Conservation (phyloP, 1,140 invertebrate genomes). For the Pseudomyrmex pallidus region DNA sequence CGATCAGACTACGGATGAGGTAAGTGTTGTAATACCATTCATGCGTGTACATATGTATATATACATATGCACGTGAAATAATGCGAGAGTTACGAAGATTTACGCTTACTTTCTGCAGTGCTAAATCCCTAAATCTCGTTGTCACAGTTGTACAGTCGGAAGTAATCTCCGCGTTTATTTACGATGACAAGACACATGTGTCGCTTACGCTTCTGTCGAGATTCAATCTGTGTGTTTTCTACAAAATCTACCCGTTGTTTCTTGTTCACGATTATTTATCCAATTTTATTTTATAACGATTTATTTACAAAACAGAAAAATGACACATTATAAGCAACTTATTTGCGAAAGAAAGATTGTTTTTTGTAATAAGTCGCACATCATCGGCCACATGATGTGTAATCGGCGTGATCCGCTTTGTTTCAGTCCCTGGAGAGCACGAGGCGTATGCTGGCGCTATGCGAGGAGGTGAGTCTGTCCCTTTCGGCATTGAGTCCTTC, state of each 20-base stretch:
- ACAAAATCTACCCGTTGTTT: too few relatives aligned
- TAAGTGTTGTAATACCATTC: constrained; percentile 80
- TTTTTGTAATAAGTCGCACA: background rate
- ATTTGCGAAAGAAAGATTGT: too few relatives aligned
- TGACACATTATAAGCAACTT: too few relatives aligned
- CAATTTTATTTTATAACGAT: too few relatives aligned
- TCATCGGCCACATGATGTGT: constrained; percentile 1
- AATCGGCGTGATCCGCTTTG: constrained; percentile 60
- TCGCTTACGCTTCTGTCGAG: too few relatives aligned
- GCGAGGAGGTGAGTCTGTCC: constrained; percentile 96
- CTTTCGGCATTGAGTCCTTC: constrained; percentile 48
- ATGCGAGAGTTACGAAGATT: constrained; percentile 31
- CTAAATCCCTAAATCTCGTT: too few relatives aligned
- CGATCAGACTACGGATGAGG: constrained; percentile 96
- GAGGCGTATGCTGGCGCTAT: constrained; percentile 96
- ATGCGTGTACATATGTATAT: background rate
- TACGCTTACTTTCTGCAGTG: background rate
- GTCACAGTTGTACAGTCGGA: too few relatives aligned
- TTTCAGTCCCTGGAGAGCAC: constrained; percentile 98
- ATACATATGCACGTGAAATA: background rate
- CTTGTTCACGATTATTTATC: too few relatives aligned
- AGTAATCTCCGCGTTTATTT: too few relatives aligned
- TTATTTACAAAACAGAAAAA: too few relatives aligned
- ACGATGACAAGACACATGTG: too few relatives aligned
- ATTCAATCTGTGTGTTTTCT: too few relatives aligned